Conservation (phyloP, 2,113 vertebrate genomes). For the Okapia johnstoni region DNA sequence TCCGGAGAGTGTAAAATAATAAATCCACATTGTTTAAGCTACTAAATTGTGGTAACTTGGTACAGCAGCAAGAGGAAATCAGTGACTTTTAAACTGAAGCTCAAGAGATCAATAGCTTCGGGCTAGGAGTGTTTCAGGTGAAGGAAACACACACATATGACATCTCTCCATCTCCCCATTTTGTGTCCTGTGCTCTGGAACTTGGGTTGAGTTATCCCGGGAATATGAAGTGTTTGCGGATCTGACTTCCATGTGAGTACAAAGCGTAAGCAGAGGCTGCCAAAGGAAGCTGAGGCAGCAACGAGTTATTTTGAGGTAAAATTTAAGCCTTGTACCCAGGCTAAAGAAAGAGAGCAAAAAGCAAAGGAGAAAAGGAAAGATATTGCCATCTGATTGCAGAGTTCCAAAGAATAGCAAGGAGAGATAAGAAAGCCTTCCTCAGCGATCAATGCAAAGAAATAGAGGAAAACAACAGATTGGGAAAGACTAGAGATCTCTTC, state of each 20-base stretch:
- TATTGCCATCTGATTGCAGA: too few species aligned
- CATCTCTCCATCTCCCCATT: not conserved
- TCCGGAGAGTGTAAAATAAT: not conserved
- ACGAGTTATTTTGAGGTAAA: not conserved
- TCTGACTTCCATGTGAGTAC: not conserved
- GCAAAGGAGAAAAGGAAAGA: too few species aligned
- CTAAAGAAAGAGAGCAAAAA: too few species aligned
- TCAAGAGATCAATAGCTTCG: not conserved
- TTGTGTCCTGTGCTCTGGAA: not conserved
- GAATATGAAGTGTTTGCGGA: not conserved
- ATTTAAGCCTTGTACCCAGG: not conserved
- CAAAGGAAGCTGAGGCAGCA: not conserved
- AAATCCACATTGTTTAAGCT: not conserved
- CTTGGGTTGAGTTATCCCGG: not conserved
- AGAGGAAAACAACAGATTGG: too few species aligned
- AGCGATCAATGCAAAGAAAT: too few species aligned
- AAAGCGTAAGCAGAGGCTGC: not conserved
- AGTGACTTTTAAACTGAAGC: not conserved
- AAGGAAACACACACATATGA: not conserved
- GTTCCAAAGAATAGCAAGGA: too few species aligned
- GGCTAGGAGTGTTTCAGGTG: not conserved
- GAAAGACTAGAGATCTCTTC: too few species aligned
- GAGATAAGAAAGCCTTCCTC: too few species aligned
- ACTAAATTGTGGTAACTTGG: not conserved
- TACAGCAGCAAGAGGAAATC: not conserved